Evolutionary conservation across 35 echinoderm and acorn worm species (phyloP).

Genomic region (Eucidaris tribuloides): DNA sequence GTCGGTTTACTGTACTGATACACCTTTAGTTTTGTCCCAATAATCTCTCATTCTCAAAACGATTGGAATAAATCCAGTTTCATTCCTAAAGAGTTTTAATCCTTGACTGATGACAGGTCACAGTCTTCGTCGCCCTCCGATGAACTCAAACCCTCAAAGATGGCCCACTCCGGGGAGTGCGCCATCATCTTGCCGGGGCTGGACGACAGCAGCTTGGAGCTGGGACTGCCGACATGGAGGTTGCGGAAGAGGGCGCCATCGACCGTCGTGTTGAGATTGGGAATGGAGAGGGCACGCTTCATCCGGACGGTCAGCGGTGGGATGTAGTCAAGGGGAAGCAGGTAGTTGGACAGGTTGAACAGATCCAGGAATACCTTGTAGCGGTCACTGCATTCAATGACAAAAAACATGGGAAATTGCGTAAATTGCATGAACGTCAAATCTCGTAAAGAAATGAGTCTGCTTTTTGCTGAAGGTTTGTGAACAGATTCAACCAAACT

Average conservation of each 20-base stretch:
- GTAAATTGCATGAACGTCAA: too few relatives aligned
- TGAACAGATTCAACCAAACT: too few relatives aligned
- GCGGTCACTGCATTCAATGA: constrained; percentile 87
- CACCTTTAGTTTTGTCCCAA: too few relatives aligned
- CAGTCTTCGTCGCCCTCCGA: background rate
- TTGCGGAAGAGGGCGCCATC: constrained; percentile 21
- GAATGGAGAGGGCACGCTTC: constrained; percentile 63
- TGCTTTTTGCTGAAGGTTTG: too few relatives aligned
- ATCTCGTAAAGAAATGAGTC: too few relatives aligned
- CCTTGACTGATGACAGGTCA: background rate
- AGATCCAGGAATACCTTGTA: constrained; percentile 96
- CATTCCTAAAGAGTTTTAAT: too few relatives aligned
- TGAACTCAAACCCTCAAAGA: constrained; percentile 12
- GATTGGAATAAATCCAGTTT: too few relatives aligned
- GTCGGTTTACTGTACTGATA: too few relatives aligned
- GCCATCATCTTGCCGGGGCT: background rate
- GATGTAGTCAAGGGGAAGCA: constrained; percentile 81
- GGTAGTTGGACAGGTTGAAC: constrained; percentile 87
- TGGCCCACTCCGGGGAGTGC: background rate
- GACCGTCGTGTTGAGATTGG: constrained; percentile 18
- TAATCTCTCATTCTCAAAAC: too few relatives aligned
- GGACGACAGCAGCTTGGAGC: background rate
- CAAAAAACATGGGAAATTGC: too few relatives aligned
- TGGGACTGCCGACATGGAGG: background rate
- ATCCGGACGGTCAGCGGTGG: constrained; percentile 58